Conservation (phyloP, 1,140 invertebrate genomes). For the Aphaenogaster rudis region DNA sequence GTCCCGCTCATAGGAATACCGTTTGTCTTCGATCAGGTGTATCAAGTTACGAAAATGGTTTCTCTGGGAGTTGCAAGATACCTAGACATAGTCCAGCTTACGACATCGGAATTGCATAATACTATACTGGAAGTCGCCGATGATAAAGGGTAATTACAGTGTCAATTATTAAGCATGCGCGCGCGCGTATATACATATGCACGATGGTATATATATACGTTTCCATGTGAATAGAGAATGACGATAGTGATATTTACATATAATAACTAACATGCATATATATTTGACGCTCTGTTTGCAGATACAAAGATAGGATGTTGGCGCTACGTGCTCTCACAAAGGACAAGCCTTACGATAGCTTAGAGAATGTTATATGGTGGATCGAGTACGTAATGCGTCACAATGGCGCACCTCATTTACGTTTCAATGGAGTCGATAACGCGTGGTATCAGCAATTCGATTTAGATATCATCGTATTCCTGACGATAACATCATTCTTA, state of each 20-base stretch:
- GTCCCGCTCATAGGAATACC: conserved; percentile 86
- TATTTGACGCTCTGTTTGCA: conserved; percentile 60
- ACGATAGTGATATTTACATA: not conserved
- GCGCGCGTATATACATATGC: not conserved
- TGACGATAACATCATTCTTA: conserved; percentile 51
- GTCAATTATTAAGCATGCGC: not conserved
- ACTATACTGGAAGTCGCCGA: conserved; percentile 36
- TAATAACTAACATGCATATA: conserved; percentile 8
- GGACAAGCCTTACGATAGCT: conserved; percentile 81
- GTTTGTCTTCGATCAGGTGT: conserved; percentile 77
- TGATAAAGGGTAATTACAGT: conserved; percentile 57
- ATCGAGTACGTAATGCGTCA: conserved; percentile 86
- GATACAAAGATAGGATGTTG: conserved; percentile 79
- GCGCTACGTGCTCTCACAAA: conserved; percentile 76
- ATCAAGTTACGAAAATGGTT: conserved; percentile 70
- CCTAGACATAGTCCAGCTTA: conserved; percentile 55
- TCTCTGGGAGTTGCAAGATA: conserved; percentile 65
- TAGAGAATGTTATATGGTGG: conserved; percentile 87
- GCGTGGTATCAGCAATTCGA: conserved; percentile 85
- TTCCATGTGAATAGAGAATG: not conserved
- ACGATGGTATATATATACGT: not conserved
- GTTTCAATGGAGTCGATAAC: conserved; percentile 78
- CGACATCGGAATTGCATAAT: conserved; percentile 2
- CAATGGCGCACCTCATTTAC: conserved; percentile 82
- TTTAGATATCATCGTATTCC: conserved; percentile 84